Evolutionary conservation across 2,888 invertebrate genomes (phyloP), one percentile per base, ranked within the genome.

Genomic region (Timandra comae): DNA sequence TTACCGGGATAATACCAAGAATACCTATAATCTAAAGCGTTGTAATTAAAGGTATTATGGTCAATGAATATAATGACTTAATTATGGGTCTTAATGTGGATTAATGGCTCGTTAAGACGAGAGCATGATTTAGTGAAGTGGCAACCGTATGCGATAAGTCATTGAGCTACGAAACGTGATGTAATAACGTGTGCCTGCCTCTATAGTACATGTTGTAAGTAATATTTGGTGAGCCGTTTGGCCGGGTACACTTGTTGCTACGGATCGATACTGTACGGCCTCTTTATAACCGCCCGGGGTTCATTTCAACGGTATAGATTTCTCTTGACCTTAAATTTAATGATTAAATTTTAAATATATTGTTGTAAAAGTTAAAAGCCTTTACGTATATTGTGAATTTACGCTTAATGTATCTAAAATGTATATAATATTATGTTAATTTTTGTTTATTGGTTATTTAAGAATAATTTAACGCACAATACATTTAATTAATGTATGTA

Each of bases 221-320:
- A 4, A 22, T 4, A 22, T 5, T 22, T 22, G 9, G 22, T 22
- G 9, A 9, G 22, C 9, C 22, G 9, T 22, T 22, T 4, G 45
- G 38, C 43, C 46, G 42, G 41, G 50, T 52, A 57, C 59, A 74
- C 74, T 72, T 72, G 74, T 73, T 74, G 74, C 73, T 56, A 30
- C 49, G 35, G 49, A 66, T 72, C 70, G 68, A 73, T 73, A 58
- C 41, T 33, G 56, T 52, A 53, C 64, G 51, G 54, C 52, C 61
- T 64, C 58, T 53, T 61, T 58, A 64, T 63, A 58, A 56, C 48
- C 50, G 49, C 55, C 55, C 50, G 39, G 53, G 56, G 62, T 61
- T 69, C 56, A 68, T 69, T 69, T 67, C 45, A 45, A 41, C 49
- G 34, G 44, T 54, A 51, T 51, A 45, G 46, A 51, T 55, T 52